These are phyloP conservation scores for Eretmodus cyanostictus DNA, from an alignment of 2,113 vertebrate genomes.

Conservation along the genomic window DNA sequence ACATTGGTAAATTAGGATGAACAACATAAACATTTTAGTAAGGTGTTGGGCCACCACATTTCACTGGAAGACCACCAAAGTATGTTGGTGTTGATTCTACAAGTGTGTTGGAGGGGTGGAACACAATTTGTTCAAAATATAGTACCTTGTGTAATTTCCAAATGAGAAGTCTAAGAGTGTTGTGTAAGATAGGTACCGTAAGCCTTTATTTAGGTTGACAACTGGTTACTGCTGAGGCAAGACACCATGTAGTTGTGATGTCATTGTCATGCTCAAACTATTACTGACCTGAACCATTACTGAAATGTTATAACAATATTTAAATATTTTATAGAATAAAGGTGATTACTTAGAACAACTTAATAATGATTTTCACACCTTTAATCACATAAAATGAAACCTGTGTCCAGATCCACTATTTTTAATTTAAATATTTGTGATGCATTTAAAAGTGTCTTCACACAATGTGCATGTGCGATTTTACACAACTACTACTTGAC, in stretches of 20 bases:
- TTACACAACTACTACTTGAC: background rate
- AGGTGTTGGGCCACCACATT: background rate
- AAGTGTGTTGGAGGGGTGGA: background rate
- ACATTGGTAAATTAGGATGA: background rate
- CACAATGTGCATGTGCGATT: background rate
- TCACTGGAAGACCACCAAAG: background rate
- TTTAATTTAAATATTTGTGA: background rate
- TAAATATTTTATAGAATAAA: background rate
- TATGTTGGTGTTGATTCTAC: background rate
- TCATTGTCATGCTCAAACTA: background rate
- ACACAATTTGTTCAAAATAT: background rate
- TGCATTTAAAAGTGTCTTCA: background rate
- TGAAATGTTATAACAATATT: background rate
- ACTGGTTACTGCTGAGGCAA: background rate
- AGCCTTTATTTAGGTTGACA: background rate
- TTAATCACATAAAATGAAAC: background rate
- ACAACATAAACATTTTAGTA: background rate
- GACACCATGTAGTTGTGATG: background rate
- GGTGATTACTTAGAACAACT: background rate
- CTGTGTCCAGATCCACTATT: background rate
- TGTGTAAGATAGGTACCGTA: background rate
- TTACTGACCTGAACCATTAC: background rate
- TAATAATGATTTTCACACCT: background rate
- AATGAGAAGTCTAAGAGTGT: background rate
- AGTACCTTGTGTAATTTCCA: background rate